Evolutionary conservation across 1,140 invertebrate species (phyloP), one percentile per base, ranked within the genome.

Genomic region (Drosophila arawakana): DNA sequence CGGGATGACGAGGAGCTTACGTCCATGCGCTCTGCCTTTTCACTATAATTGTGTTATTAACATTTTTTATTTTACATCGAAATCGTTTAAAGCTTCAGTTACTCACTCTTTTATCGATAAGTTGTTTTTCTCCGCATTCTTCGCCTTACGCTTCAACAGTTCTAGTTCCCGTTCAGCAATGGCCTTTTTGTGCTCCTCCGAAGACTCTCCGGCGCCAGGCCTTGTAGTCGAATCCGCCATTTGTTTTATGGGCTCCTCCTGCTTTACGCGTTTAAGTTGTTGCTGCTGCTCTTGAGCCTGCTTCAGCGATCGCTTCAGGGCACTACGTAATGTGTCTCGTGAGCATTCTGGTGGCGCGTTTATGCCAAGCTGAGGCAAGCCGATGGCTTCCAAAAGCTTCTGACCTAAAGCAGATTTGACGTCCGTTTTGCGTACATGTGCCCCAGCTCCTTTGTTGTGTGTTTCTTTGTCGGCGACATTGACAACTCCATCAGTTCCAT

Each of bases 271-370:
- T 13, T 89, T 90, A 1, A 82, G 25, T 41, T 90, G 90, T 7
- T 82, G 85, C 37, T 91, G 89, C 34, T 91, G 89, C 44, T 91
- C 90, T 30, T 91, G 90, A 7, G 90, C 90, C 25, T 91, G 78
- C 7, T 91, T 91, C 7, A 91, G 52, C 0, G 90, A 91, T 1
- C 88, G 81, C 30, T 91, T 91, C 7, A 91, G 47, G n/a, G 90
- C 90, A 25, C 78, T 88, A 11, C 90, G 76, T 7, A 91, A 70
- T 15, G 78, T 76, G 18, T 89, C 81, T 0, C 84, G 74, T 7
- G 84, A 81, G 49, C 44, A 78, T 68, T 88, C 83, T 3, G 81
- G 54, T 13, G 77, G 60, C 0, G 72, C 61, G 34, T 78, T 59
- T 21, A 81, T 80, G 0, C 74, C 80, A 9, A 54, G 21, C 43